Evolutionary conservation across 2,888 invertebrate genomes (phyloP), one percentile per base, ranked within the genome.

Genomic region (Anthophora plumipes): DNA sequence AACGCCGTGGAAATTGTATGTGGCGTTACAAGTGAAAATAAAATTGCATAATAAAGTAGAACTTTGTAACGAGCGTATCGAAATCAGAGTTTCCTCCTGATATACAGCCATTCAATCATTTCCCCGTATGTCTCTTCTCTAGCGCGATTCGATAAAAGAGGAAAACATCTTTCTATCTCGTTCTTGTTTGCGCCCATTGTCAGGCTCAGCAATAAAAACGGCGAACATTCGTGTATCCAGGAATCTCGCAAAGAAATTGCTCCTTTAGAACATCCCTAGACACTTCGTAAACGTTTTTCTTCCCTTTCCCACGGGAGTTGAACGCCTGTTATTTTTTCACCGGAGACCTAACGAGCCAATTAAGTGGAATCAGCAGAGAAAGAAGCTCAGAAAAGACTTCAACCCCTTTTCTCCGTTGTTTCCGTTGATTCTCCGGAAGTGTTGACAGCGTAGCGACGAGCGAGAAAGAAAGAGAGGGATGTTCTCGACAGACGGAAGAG

Each of bases 401-500:
- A 6, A n/a, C 14, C 25, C 46, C 25, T 20, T 61, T 37, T 22
- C n/a, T 54, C 7, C 41, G 17, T 11, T 37, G 52, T 22, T 69
- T 39, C 60, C 69, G 20, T 52, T 46, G 71, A 55, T 54, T 61
- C 46, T 41, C 22, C 77, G 77, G 25, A 54, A 46, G 55, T 43
- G 64, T 77, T 46, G 52, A 70, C 61, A 59, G 66, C 43, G 57
- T 59, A 46, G 66, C 39, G 54, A 71, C 61, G 41, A 64, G 46
- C 31, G 31, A 4, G 31, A 4, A 31, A n/a, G n/a, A n/a, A n/a
- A n/a, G n/a, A n/a, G n/a, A n/a, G n/a, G n/a, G 52, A 70, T 73
- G 70, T 76, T 85, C 69, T 69, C 64, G 75, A 66, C 61, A 52
- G 64, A 61, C 55, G 68, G 54, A 68, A 75, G 41, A 74, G 71